Percentiles rank a stretch among this genome's conserved stretches.
Evolutionary conservation across 1,140 invertebrate genomes (phyloP).

Genomic region (Medauroidea extradentata): DNA sequence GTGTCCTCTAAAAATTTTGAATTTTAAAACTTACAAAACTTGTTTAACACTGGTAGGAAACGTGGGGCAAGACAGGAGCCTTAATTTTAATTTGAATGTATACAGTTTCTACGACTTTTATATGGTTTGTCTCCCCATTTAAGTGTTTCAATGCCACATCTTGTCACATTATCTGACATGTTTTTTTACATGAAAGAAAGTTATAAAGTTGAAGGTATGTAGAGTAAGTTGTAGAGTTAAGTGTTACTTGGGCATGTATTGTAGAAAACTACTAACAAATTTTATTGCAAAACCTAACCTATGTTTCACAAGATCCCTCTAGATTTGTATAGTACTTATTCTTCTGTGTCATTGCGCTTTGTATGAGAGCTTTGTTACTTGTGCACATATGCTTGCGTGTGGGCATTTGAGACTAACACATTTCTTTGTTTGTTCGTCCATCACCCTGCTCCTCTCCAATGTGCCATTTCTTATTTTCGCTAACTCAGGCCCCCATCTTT

Average conservation of each 20-base stretch:
- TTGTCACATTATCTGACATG: too few relatives aligned
- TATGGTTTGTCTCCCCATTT: background rate
- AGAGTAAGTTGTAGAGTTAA: too few relatives aligned
- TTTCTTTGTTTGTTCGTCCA: slow-evolving; percentile 37
- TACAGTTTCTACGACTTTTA: background rate
- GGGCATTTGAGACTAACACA: slow-evolving; percentile 36
- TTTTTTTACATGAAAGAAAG: too few relatives aligned
- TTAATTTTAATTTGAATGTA: too few relatives aligned
- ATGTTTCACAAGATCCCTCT: background rate
- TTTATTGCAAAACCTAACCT: background rate
- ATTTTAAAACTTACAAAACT: too few relatives aligned
- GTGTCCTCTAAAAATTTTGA: too few relatives aligned
- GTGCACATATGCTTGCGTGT: slow-evolving; percentile 32
- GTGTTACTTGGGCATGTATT: too few relatives aligned
- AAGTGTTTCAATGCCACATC: too few relatives aligned
- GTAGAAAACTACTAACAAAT: background rate
- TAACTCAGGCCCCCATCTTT: slow-evolving; percentile 35
- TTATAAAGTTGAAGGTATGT: too few relatives aligned
- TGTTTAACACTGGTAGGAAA: too few relatives aligned
- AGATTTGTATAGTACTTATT: background rate
- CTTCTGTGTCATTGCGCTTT: slow-evolving; percentile 3
- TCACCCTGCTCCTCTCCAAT: slow-evolving; percentile 15
- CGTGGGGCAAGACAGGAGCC: too few relatives aligned
- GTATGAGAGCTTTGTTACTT: slow-evolving; percentile 26
- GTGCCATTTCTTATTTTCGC: background rate